Conservation (phyloP, 2,113 vertebrate species). For the Eptatretus burgeri region DNA sequence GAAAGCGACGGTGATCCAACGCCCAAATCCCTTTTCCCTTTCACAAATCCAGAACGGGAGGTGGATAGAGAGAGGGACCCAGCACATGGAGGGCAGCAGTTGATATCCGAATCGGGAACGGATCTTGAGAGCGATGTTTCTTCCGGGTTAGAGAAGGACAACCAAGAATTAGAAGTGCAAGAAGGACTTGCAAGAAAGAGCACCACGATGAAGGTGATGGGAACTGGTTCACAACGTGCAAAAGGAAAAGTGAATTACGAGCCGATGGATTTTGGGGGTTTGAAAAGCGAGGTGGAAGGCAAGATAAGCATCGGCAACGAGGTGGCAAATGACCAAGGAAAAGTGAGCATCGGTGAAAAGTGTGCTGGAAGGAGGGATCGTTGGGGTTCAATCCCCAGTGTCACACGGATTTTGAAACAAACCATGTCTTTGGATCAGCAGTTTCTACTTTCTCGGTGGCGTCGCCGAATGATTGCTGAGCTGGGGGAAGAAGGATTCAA, state of each 20-base stretch:
- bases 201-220: constrained; percentile 12
- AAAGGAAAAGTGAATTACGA: constrained; percentile 19
- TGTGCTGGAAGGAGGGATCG: constrained; percentile 14
- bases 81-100: no score
- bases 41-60: no score
- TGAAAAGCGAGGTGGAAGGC: constrained; percentile 12
- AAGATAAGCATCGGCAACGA: constrained; percentile 11
- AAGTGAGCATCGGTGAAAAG: no score
- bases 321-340: constrained; percentile 15
- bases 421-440: constrained; percentile 40
- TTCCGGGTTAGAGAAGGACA: no score
- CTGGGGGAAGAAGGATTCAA: constrained; percentile 61
- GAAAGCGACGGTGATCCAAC: no score
- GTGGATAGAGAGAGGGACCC: no score
- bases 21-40: no score
- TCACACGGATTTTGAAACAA: constrained; percentile 51
- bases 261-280: constrained; percentile 17
- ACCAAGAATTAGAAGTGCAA: no score
- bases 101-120: no score
- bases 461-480: constrained; percentile 36
- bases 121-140: no score
- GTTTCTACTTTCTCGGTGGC: constrained; percentile 61
- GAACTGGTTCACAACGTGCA: constrained; percentile 13
- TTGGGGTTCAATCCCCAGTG: constrained; percentile 23
- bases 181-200: constrained; percentile 11